Conservation (phyloP, 2,797 vertebrate species). For the Syngnathus rostellatus region DNA sequence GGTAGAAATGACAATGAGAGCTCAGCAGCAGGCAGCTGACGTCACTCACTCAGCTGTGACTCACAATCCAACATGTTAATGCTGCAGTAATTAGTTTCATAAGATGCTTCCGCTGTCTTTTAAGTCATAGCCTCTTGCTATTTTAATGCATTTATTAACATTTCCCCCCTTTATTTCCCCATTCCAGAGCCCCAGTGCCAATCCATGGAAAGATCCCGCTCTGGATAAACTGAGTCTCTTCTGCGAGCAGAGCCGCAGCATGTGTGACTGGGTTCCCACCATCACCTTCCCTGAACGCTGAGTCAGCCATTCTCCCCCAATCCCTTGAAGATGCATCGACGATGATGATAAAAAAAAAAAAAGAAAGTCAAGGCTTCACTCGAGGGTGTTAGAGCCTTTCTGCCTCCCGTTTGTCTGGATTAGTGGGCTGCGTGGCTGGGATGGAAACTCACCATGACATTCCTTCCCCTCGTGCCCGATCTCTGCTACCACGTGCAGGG, state of each 20-base stretch:
- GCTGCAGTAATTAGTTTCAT: background rate
- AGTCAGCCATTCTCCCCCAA: constrained; percentile 13
- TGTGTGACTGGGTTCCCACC: constrained; percentile 90
- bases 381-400: constrained; percentile 59
- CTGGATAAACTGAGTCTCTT: constrained; percentile 84
- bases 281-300: constrained; percentile 88
- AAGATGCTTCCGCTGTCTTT: no score
- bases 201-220: constrained; percentile 85
- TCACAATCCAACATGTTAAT: background rate
- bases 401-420: constrained; percentile 67
- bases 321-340: constrained; percentile 24
- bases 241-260: constrained; percentile 86
- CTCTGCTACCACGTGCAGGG: background rate
- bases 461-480: constrained; percentile 1
- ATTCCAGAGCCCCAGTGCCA: constrained; percentile 81
- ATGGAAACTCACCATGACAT: constrained; percentile 4
- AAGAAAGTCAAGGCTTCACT: constrained; percentile 59
- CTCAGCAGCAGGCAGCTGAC: background rate
- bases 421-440: constrained; percentile 51
- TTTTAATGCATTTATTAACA: background rate
- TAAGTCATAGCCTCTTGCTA: background rate
- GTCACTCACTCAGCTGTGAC: background rate
- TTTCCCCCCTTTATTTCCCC: background rate
- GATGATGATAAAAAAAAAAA: constrained; percentile 34
- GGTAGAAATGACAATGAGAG: no score